A percentile compares a stretch with the other conserved stretches of the same genome.
phyloP scores from a whole-genome alignment of 2,888 invertebrate species.

The Tipula unca region DNA sequence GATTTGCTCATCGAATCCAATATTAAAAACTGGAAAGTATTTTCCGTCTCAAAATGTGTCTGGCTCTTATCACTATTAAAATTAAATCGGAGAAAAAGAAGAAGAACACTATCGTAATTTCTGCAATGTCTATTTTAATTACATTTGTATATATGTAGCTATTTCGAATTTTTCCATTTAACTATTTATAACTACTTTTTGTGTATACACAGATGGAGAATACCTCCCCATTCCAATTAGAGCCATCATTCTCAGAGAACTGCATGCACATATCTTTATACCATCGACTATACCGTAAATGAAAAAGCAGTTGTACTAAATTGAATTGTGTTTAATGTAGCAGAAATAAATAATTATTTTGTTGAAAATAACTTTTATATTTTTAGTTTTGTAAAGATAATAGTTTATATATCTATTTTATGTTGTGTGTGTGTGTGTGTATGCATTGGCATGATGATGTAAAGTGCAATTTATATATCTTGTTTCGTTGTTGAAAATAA shows the following conservation, averaged over 20 bases:
- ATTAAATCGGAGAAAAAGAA: too few relatives aligned
- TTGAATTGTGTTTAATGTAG: neutral
- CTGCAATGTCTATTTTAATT: neutral
- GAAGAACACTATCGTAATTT: too few relatives aligned
- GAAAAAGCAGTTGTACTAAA: neutral
- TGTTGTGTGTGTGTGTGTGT: neutral
- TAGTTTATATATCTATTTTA: neutral
- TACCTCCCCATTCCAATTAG: neutral
- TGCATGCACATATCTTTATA: neutral
- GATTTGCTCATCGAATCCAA: too few relatives aligned
- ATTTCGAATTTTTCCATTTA: neutral
- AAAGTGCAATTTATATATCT: neutral
- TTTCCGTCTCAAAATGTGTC: too few relatives aligned
- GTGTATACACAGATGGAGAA: neutral
- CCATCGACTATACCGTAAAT: neutral
- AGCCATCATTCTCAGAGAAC: neutral
- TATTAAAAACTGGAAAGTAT: too few relatives aligned
- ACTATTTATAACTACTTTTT: neutral
- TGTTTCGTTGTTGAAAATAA: neutral
- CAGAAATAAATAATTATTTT: slow-evolving; percentile 8
- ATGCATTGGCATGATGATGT: neutral
- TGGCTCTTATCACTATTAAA: too few relatives aligned
- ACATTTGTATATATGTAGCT: neutral
- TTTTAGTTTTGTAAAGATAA: neutral
- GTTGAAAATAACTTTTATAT: neutral